Base-by-base conservation (phyloP, 2,888 invertebrate genomes). In the Chrysotoxum bicinctum region DNA sequence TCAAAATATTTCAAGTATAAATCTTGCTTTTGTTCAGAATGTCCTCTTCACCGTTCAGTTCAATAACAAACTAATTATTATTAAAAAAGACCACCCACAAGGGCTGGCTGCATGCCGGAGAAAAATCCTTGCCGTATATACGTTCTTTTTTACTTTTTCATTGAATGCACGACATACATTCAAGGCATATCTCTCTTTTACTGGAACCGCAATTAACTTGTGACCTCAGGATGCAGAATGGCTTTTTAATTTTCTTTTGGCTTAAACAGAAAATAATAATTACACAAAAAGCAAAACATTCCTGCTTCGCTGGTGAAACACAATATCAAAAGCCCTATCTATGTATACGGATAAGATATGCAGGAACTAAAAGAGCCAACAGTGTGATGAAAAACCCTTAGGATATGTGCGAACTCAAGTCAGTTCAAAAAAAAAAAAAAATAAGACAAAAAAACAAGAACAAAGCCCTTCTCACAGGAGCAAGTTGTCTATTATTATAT, bases 281-380 rank as follows among this genome's bases (percentile, higher is more conserved):
- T 82, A 83, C 68, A 73, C 78, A 82, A 73, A 62, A 69, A 78
- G 82, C 52, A 78, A 73, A 82, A 69, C 69, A 78, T 74, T 73
- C 45, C 48, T 60, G 72, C 60, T 52, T 21, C 68, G 64, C 26
- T 64, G 48, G 21, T 21, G 26, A 14, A 48, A 32, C 2, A 64
- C 32, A 48, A 45, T 64, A 48, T 64, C 21, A 5, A n/a, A n/a
- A 32, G 14, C 19, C 8, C 1, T 45, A 19, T 43, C 43, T 43
- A 30, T 30, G 5, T 23, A 21, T 48, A 12, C 19, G n/a, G n/a
- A 21, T 1, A 14, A 3, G n/a, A n/a, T 23, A 5, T 26, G 8
- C 16, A 43, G 26, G 26, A 62, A 62, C 43, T 62, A 26, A 26
- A 62, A 43, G 43, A 43, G 23, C 35, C 58, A 58, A 23, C 58